Conservation (phyloP, 2,113 vertebrate species). For the Gymnocephalus cernua region DNA sequence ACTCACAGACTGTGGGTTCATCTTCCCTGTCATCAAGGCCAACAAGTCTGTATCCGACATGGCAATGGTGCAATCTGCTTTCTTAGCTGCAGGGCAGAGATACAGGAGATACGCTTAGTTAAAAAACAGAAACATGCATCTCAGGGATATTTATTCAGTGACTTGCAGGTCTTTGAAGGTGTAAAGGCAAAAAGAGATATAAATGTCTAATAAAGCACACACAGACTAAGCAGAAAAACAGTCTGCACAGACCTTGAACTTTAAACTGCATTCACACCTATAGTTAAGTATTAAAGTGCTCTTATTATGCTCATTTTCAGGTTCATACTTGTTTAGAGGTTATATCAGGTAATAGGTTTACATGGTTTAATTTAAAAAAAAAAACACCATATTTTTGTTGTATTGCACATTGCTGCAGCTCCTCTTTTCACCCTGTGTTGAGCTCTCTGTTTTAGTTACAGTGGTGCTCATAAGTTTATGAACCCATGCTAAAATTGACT, state of each 20-base stretch:
- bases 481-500: no score
- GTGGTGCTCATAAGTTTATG: no score
- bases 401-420: no score
- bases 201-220: background rate
- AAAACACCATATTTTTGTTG: no score
- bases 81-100: conserved; percentile 85
- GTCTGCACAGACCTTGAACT: background rate
- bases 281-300: background rate
- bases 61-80: conserved; percentile 92
- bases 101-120: background rate
- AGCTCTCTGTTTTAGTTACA: no score
- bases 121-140: background rate
- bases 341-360: no score
- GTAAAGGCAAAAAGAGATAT: background rate
- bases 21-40: conserved; percentile 94
- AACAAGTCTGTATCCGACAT: conserved; percentile 91
- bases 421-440: no score
- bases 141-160: background rate
- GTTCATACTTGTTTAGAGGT: no score
- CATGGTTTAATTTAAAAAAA: no score
- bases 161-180: background rate
- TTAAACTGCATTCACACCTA: background rate
- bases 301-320: no score
- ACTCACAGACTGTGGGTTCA: conserved; percentile 96
- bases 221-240: background rate